These are phyloP conservation scores for Pristionchus exspectatus DNA, from an alignment of 2,888 invertebrate genomes.

Conservation along the genomic window DNA sequence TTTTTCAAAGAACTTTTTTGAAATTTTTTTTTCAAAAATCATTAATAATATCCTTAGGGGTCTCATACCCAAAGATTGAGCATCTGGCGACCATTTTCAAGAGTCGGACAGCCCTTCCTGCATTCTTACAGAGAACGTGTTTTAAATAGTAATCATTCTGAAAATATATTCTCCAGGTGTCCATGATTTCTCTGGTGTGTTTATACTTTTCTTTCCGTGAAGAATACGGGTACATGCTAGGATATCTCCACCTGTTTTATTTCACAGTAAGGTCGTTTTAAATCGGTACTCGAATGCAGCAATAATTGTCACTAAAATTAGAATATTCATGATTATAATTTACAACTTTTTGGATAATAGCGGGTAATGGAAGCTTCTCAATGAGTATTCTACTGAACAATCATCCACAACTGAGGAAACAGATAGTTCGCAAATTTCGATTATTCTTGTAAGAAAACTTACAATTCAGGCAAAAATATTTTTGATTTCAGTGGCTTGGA, in stretches of 20 bases:
- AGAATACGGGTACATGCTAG: neutral
- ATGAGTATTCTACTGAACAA: neutral
- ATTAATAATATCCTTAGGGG: too few relatives aligned
- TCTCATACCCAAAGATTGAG: too few relatives aligned
- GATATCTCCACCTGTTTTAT: neutral
- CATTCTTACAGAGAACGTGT: too few relatives aligned
- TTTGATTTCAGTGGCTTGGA: neutral
- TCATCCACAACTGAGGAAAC: neutral
- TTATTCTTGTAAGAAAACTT: neutral
- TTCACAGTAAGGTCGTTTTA: neutral
- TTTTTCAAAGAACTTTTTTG: too few relatives aligned
- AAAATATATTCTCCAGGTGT: neutral
- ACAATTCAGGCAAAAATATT: neutral
- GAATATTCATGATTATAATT: too few relatives aligned
- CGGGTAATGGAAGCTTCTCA: neutral
- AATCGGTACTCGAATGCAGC: neutral
- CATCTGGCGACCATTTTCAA: too few relatives aligned
- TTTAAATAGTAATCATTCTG: too few relatives aligned
- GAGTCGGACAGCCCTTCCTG: too few relatives aligned
- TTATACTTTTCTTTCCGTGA: neutral
- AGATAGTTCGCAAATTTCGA: neutral
- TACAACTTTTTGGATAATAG: neutral
- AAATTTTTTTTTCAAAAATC: too few relatives aligned
- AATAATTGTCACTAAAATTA: neutral
- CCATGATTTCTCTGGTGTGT: neutral